These are phyloP conservation scores for Euclidia mi DNA, from an alignment of 2,888 invertebrate genomes.

Conservation along the genomic window DNA sequence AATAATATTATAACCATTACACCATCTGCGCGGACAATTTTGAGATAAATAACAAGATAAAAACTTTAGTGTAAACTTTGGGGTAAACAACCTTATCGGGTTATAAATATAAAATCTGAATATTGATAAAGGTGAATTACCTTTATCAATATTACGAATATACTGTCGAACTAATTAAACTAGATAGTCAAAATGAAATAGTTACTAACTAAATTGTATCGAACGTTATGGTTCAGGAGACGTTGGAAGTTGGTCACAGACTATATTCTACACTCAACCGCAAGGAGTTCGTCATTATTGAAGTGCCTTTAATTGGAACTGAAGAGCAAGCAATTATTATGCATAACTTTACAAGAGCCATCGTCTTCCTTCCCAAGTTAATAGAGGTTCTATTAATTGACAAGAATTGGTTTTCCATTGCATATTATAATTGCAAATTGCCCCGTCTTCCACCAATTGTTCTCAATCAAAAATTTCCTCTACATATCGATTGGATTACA, in stretches of 20 bases:
- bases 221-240: conserved; percentile 44
- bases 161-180: neutral
- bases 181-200: conserved; percentile 2
- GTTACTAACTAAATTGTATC: conserved; percentile 55
- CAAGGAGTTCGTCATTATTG: conserved; percentile 70
- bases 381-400: conserved; percentile 74
- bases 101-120: no score
- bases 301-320: conserved; percentile 79
- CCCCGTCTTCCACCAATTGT: conserved; percentile 19
- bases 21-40: no score
- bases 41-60: no score
- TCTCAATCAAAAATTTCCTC: conserved; percentile 11
- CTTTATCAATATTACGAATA: no score
- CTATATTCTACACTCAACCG: conserved; percentile 57
- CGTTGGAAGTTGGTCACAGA: conserved; percentile 44
- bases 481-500: conserved; percentile 11
- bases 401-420: conserved; percentile 64
- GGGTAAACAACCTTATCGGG: no score
- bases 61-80: no score
- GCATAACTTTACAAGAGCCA: conserved; percentile 81
- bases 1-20: no score
- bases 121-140: no score
- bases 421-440: conserved; percentile 49
- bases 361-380: conserved; percentile 62
- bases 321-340: conserved; percentile 82